Conservation (phyloP, 2,113 vertebrate genomes). For the Notechis scutatus region DNA sequence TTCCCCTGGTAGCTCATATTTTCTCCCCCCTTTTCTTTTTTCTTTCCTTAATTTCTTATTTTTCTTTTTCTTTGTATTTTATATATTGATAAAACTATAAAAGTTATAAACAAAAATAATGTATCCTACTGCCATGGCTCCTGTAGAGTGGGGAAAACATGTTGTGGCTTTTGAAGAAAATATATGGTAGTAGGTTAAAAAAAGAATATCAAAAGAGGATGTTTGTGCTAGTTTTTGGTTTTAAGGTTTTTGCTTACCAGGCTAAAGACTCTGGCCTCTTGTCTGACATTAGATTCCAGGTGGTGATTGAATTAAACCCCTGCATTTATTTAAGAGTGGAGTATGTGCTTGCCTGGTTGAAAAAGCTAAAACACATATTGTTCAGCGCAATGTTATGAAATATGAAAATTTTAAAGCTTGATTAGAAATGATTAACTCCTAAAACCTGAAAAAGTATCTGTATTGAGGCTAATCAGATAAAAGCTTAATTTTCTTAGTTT, state of each 20-base stretch:
- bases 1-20: no score
- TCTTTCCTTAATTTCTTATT: no score
- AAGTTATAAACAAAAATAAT: background rate
- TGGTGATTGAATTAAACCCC: background rate
- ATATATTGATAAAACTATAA: no score
- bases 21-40: no score
- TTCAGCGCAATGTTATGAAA: background rate
- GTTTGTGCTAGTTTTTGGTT: background rate
- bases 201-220: background rate
- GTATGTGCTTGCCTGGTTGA: background rate
- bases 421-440: conserved; percentile 6
- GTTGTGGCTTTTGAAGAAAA: background rate
- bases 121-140: background rate
- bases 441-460: background rate
- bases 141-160: background rate
- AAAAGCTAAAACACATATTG: background rate
- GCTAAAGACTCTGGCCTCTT: background rate
- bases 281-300: background rate
- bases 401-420: background rate
- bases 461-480: background rate
- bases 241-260: background rate
- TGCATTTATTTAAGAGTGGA: background rate
- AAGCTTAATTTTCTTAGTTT: background rate
- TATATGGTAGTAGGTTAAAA: background rate
- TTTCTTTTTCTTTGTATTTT: no score